Evolutionary conservation across 1,140 invertebrate genomes (phyloP).

Genomic region (Nebria ingens): DNA sequence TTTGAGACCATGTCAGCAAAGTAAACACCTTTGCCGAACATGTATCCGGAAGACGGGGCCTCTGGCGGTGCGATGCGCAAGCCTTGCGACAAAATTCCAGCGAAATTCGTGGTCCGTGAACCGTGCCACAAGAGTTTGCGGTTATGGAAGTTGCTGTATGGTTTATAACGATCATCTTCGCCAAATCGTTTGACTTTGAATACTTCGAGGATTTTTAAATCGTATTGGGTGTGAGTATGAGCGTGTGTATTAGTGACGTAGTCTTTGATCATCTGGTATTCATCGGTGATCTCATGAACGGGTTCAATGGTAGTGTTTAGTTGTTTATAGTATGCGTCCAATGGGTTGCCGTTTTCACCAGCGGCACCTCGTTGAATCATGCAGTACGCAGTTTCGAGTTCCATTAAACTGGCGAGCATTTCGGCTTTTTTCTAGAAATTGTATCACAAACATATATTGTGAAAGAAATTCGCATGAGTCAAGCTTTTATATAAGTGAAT

Average conservation of each 20-base stretch:
- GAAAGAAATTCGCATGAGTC: too few relatives aligned
- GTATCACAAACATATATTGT: too few relatives aligned
- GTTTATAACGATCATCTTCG: constrained; percentile 72
- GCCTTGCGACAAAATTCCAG: constrained; percentile 93
- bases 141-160: constrained; percentile 75
- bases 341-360: constrained; percentile 46
- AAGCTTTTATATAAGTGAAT: too few relatives aligned
- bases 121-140: constrained; percentile 92
- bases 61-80: constrained; percentile 93
- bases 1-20: constrained; percentile 99
- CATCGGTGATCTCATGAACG: constrained; percentile 55
- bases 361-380: constrained; percentile 53
- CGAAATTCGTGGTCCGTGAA: constrained; percentile 87
- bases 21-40: constrained; percentile 96
- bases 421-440: constrained; percentile 68
- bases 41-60: constrained; percentile 90
- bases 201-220: constrained; percentile 46
- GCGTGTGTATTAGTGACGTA: constrained; percentile 87
- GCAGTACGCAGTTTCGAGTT: constrained; percentile 92
- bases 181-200: constrained; percentile 69
- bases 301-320: constrained; percentile 74
- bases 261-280: constrained; percentile 63
- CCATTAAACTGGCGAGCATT: constrained; percentile 85
- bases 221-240: constrained; percentile 66
- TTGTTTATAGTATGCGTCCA: constrained; percentile 83